A percentile compares a stretch with the other conserved stretches of the same genome.
phyloP scores from a whole-genome alignment of 2,113 vertebrate species.

The Macaca mulatta region DNA sequence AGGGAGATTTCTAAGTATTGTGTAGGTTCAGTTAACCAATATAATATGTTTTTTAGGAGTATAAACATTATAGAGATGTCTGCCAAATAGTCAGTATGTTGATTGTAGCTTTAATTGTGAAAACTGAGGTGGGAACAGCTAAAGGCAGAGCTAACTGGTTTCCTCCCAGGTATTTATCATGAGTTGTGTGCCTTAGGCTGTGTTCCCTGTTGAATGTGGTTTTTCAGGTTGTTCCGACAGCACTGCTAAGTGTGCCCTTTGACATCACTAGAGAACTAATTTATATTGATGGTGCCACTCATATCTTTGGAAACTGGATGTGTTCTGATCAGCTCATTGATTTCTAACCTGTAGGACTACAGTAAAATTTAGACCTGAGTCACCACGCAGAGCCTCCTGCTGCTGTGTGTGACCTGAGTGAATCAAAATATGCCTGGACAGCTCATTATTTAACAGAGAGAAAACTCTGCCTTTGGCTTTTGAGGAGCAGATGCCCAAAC shows the following conservation, averaged over 20 bases:
- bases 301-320: not conserved
- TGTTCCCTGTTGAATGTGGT: not conserved
- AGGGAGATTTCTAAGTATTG: not conserved
- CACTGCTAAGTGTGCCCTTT: not conserved
- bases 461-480: not conserved
- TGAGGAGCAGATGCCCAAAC: not conserved
- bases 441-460: not conserved
- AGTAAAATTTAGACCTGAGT: not conserved
- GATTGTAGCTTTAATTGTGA: not conserved
- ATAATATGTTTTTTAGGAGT: not conserved
- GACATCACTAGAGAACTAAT: not conserved
- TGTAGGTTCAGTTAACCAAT: not conserved
- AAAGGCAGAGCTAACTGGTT: not conserved
- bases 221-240: not conserved
- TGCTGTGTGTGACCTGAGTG: not conserved
- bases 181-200: not conserved
- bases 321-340: not conserved
- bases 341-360: not conserved
- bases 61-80: too few relatives aligned
- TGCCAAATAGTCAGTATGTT: not conserved
- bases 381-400: rapidly evolving
- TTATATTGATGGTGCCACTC: not conserved
- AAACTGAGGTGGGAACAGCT: not conserved
- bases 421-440: not conserved
- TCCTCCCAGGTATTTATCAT: not conserved